Conservation (phyloP, 2,797 vertebrate genomes). For the Pempheris klunzingeri region DNA sequence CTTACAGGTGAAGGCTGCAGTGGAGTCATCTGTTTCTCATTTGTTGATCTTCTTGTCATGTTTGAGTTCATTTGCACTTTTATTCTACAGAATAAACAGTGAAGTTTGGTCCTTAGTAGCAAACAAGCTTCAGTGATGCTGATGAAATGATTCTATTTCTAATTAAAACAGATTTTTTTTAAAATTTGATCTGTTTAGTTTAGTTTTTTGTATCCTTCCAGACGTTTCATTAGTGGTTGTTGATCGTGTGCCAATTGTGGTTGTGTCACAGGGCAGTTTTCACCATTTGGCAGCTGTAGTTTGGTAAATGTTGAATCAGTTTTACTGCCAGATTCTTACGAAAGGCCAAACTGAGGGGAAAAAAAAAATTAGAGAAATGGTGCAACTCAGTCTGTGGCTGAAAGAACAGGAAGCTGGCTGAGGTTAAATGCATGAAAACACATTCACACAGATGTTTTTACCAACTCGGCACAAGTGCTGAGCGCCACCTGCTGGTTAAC, state of each 20-base stretch:
- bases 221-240: neutral
- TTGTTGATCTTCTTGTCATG: neutral
- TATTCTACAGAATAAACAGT: neutral
- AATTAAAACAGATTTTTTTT: too few species aligned
- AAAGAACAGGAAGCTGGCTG: neutral
- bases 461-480: neutral
- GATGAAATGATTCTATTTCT: neutral
- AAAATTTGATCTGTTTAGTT: neutral
- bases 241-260: neutral
- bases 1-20: neutral
- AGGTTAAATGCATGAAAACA: neutral
- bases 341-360: slow-evolving; percentile 2
- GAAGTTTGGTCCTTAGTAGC: neutral
- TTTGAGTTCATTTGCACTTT: neutral
- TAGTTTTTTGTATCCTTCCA: neutral
- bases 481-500: slow-evolving; percentile 60
- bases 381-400: slow-evolving; percentile 7
- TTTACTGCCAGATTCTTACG: neutral
- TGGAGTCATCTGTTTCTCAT: neutral
- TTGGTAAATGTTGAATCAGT: too few species aligned
- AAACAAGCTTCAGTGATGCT: neutral
- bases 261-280: neutral
- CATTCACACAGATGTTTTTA: neutral
- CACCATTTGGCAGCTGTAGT: slow-evolving; percentile 3
- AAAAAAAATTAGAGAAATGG: neutral